Percentiles rank a stretch among this genome's conserved stretches.
These are phyloP conservation scores for Nerophis ophidion DNA, from an alignment of 2,113 vertebrate species.

Conservation along the genomic window DNA sequence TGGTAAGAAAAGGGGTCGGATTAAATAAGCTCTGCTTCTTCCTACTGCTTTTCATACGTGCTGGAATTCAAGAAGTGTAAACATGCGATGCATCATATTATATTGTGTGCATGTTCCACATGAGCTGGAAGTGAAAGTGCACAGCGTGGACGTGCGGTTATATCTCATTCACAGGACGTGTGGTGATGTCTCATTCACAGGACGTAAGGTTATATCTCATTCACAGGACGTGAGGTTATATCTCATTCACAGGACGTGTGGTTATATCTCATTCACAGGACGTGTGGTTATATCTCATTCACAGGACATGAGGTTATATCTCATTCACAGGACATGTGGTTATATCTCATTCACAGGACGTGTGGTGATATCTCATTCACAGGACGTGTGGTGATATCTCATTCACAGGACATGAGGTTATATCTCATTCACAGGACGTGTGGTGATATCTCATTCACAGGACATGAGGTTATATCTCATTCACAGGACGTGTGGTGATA, in stretches of 20 bases:
- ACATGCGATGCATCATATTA: too few species aligned
- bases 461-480: neutral
- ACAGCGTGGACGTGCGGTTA: too few species aligned
- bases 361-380: neutral
- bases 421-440: neutral
- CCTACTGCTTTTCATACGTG: too few species aligned
- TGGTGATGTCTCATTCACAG: neutral
- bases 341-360: neutral
- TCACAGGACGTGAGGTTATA: accelerated
- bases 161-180: neutral
- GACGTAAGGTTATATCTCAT: neutral
- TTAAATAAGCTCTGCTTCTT: too few species aligned
- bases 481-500: accelerated
- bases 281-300: neutral
- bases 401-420: accelerated
- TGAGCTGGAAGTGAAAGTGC: too few species aligned
- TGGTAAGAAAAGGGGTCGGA: too few species aligned
- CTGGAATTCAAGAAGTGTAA: too few species aligned
- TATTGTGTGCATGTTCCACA: too few species aligned
- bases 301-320: accelerated
- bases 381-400: too few species aligned
- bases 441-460: neutral
- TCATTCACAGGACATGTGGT: neutral
- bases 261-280: neutral
- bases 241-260: neutral